These are phyloP conservation scores for Myotis yumanensis DNA, from an alignment of 2,113 vertebrate genomes.

Conservation along the genomic window DNA sequence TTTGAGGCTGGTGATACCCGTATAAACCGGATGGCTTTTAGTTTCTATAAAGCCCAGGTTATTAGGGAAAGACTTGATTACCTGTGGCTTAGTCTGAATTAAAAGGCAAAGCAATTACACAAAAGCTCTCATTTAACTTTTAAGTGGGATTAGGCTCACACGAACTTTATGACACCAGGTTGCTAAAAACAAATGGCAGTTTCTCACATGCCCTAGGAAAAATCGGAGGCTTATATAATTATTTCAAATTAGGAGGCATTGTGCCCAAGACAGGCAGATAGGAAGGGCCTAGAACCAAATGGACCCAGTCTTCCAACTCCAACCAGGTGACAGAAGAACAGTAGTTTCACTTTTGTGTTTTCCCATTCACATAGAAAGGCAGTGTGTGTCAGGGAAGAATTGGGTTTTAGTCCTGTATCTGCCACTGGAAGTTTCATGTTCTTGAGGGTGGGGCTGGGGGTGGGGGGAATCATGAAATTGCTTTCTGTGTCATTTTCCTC, in stretches of 20 bases:
- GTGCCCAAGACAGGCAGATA: not conserved
- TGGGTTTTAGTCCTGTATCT: not conserved
- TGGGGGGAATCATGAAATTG: not conserved
- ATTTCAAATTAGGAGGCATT: constrained; percentile 46
- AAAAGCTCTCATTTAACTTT: constrained; percentile 59
- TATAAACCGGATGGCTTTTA: not conserved
- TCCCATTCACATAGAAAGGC: not conserved
- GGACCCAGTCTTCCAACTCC: not conserved
- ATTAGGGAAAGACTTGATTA: constrained; percentile 48
- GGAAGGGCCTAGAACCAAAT: not conserved
- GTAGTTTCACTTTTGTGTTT: not conserved
- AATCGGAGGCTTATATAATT: not conserved
- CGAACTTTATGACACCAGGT: not conserved
- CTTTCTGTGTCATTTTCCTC: not conserved
- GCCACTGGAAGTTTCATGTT: not conserved
- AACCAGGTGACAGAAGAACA: not conserved
- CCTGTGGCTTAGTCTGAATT: constrained; percentile 41
- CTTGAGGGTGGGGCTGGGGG: accelerated
- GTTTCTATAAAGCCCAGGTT: not conserved
- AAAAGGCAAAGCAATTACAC: constrained; percentile 50
- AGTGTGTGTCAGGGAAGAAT: not conserved
- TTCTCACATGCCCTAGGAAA: constrained; percentile 50
- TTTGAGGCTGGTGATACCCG: not conserved
- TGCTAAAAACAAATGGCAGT: constrained; percentile 46
- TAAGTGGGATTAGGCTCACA: constrained; percentile 35